Conservation (phyloP, 2,888 invertebrate genomes). For the Lepeophtheirus nordmannii region DNA sequence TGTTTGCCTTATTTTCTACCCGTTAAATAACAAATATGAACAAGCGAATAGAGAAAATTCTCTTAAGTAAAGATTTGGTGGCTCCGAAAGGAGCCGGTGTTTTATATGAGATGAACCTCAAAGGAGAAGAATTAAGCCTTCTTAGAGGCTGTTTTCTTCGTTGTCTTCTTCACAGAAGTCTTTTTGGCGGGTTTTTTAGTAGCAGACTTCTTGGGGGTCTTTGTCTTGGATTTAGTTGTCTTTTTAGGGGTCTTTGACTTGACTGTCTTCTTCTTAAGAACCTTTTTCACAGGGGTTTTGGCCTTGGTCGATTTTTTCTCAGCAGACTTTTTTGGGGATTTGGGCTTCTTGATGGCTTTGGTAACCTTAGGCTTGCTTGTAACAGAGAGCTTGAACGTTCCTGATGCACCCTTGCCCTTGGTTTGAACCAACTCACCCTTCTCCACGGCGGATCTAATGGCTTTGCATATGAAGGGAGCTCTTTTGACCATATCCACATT, state of each 20-base stretch:
- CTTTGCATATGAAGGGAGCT: no score
- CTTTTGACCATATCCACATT: no score
- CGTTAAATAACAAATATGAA: no score
- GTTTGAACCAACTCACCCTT: slow-evolving; percentile 33
- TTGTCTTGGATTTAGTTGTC: slow-evolving; percentile 24
- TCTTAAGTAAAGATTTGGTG: slow-evolving; percentile 12
- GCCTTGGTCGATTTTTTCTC: slow-evolving; percentile 25
- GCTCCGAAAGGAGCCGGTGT: slow-evolving; percentile 21
- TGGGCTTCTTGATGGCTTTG: slow-evolving; percentile 31
- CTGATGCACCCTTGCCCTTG: slow-evolving; percentile 29
- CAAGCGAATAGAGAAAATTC: no score
- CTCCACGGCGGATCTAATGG: slow-evolving; percentile 33
- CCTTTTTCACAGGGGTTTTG: slow-evolving; percentile 27
- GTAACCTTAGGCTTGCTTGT: slow-evolving; percentile 7
- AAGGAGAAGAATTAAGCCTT: slow-evolving; percentile 26
- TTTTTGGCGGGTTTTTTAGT: slow-evolving; percentile 24
- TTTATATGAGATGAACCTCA: background rate
- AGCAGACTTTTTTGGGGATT: slow-evolving; percentile 30
- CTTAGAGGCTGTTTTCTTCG: slow-evolving; percentile 27
- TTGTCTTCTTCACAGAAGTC: slow-evolving; percentile 25
- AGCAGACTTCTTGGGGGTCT: slow-evolving; percentile 23
- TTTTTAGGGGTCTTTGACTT: slow-evolving; percentile 28
- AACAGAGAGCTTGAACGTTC: slow-evolving; percentile 27
- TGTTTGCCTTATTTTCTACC: no score
- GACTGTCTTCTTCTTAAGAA: slow-evolving; percentile 28